These are phyloP conservation scores for Scolanthus callimorphus DNA, from an alignment of 92 coral and sea anemone genomes.

Conservation along the genomic window DNA sequence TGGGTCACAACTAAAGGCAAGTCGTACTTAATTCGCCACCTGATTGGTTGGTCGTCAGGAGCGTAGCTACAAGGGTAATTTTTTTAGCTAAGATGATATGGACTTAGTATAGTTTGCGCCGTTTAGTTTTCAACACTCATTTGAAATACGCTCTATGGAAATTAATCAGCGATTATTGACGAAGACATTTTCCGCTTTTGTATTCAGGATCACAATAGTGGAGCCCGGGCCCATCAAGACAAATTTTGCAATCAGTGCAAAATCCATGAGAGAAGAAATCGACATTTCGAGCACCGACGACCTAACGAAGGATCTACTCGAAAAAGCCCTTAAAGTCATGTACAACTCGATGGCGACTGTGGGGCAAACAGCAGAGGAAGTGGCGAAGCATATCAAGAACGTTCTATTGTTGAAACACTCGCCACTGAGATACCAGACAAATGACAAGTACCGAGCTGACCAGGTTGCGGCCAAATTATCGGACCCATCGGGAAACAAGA, in stretches of 20 bases:
- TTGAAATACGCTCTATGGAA: no score
- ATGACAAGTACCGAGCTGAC: conserved; percentile 25
- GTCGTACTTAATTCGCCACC: no score
- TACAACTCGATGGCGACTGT: conserved; percentile 4
- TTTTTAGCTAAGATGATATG: no score
- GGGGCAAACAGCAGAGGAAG: conserved; percentile 32
- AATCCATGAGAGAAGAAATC: conserved; percentile 53
- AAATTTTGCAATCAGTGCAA: conserved; percentile 58
- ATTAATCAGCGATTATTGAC: no score
- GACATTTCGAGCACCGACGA: conserved; percentile 57
- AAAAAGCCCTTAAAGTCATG: conserved; percentile 28
- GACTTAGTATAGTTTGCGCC: no score
- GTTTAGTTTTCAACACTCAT: no score
- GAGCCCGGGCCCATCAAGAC: conserved; percentile 73
- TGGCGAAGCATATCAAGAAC: conserved; percentile 54
- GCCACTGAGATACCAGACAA: conserved; percentile 58
- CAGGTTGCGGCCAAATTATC: conserved; percentile 33
- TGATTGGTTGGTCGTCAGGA: no score
- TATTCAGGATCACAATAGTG: conserved; percentile 31
- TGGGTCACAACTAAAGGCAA: no score
- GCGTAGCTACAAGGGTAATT: no score
- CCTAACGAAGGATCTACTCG: conserved; percentile 39
- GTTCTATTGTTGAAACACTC: conserved; percentile 55
- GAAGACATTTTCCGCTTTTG: no score
- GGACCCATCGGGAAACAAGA: conserved; percentile 37